Evolutionary conservation across 2,113 vertebrate genomes (phyloP).

Genomic region (Zapus hudsonius): DNA sequence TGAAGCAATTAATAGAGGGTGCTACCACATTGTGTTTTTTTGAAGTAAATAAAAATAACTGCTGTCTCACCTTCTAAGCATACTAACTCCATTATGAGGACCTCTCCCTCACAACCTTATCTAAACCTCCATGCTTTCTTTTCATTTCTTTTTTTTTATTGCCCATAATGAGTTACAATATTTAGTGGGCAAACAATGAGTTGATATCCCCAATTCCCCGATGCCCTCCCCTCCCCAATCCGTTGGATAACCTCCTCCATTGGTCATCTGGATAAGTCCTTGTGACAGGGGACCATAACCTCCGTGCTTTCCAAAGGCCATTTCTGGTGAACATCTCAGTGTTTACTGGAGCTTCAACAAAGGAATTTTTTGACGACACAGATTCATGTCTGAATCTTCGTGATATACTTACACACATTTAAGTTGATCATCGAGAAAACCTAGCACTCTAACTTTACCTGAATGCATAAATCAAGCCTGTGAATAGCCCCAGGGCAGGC

Average conservation of each 20-base stretch:
- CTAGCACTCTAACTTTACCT: constrained; percentile 48
- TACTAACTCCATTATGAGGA: not conserved
- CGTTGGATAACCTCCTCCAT: too few species aligned
- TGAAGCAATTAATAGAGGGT: too few species aligned
- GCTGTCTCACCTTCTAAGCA: not conserved
- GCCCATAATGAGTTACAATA: too few species aligned
- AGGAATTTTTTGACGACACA: not conserved
- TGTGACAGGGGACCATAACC: too few species aligned
- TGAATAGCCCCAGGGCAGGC: not conserved
- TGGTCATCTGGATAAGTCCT: too few species aligned
- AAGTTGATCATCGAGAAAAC: constrained; percentile 44
- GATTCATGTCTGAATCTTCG: not conserved
- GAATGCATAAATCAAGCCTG: constrained; percentile 13
- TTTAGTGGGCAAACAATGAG: too few species aligned
- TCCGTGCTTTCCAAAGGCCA: too few species aligned
- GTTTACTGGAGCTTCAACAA: not conserved
- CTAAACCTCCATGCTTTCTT: not conserved
- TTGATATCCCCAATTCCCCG: too few species aligned
- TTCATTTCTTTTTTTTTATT: too few species aligned
- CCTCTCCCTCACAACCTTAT: not conserved
- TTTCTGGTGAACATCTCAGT: not conserved
- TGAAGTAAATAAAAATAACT: rapidly evolving
- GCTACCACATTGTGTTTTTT: not conserved
- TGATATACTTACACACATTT: not conserved
- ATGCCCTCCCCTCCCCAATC: too few species aligned